Conservation (phyloP, 2,113 vertebrate species). For the Odontophorus gujanensis region DNA sequence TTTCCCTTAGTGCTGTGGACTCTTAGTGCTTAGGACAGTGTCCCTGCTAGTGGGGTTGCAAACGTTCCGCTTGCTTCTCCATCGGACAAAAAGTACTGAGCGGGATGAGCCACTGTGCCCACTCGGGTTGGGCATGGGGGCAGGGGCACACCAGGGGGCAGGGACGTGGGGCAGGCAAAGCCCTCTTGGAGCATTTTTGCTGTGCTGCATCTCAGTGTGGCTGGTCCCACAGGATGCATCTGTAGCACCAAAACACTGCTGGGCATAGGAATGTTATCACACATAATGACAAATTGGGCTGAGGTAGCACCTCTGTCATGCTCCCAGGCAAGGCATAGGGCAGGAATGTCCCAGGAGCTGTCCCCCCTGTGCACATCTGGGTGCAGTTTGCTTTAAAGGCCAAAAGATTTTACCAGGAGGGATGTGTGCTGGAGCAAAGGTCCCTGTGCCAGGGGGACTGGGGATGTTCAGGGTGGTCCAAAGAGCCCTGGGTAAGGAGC, state of each 20-base stretch:
- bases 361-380: not conserved
- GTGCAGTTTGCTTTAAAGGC: not conserved
- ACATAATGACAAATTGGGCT: not conserved
- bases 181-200: not conserved
- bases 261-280: not conserved
- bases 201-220: not conserved
- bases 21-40: no score
- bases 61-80: not conserved
- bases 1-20: not conserved
- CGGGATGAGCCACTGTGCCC: not conserved
- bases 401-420: not conserved
- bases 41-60: not conserved
- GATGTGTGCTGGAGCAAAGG: not conserved
- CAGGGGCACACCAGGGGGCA: rapidly evolving
- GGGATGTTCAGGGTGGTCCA: no score
- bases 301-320: rapidly evolving
- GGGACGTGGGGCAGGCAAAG: not conserved
- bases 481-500: not conserved
- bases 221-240: not conserved
- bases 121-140: not conserved
- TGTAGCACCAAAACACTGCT: not conserved
- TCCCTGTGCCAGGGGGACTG: not conserved
- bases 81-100: not conserved
- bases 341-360: not conserved
- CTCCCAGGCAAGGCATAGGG: not conserved